A percentile compares a stretch with the other conserved stretches of the same genome.
phyloP scores from a whole-genome alignment of 2,113 vertebrate species.

The Coryphaenoides rupestris region DNA sequence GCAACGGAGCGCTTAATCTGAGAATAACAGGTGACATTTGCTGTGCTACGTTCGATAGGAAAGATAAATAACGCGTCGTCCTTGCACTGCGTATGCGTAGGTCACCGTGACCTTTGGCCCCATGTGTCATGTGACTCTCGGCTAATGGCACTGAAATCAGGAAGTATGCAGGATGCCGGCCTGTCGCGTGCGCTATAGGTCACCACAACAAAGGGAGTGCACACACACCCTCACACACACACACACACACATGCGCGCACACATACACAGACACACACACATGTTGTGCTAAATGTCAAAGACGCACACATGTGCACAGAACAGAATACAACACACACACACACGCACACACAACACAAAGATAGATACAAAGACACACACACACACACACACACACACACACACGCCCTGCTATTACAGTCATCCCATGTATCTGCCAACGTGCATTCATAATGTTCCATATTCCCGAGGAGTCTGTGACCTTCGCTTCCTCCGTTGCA shows the following conservation, averaged over 20 bases:
- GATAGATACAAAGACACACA: too few relatives aligned
- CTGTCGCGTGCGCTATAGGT: too few relatives aligned
- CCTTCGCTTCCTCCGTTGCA: too few relatives aligned
- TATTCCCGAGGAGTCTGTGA: slow-evolving; percentile 14
- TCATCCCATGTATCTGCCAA: slow-evolving; percentile 41
- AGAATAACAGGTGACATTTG: slow-evolving; percentile 27
- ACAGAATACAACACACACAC: neutral
- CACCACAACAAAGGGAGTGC: too few relatives aligned
- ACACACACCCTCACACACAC: neutral
- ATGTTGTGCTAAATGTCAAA: too few relatives aligned
- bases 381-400: slow-evolving; percentile 20
- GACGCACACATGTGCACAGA: neutral
- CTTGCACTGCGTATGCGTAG: slow-evolving; percentile 26
- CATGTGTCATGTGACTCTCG: neutral
- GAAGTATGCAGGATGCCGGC: neutral
- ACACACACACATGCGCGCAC: too few relatives aligned
- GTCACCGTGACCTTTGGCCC: slow-evolving; percentile 20
- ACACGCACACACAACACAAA: too few relatives aligned
- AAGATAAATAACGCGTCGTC: slow-evolving; percentile 39
- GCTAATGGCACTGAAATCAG: neutral
- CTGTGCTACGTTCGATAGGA: slow-evolving; percentile 16
- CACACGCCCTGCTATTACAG: too few relatives aligned
- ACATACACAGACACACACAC: too few relatives aligned
- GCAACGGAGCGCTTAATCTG: slow-evolving; percentile 39
- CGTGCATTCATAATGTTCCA: slow-evolving; percentile 3